Percentiles rank a stretch among this genome's conserved stretches.
Evolutionary conservation across 1,140 invertebrate genomes (phyloP).

Genomic region (Drosophila nannoptera): DNA sequence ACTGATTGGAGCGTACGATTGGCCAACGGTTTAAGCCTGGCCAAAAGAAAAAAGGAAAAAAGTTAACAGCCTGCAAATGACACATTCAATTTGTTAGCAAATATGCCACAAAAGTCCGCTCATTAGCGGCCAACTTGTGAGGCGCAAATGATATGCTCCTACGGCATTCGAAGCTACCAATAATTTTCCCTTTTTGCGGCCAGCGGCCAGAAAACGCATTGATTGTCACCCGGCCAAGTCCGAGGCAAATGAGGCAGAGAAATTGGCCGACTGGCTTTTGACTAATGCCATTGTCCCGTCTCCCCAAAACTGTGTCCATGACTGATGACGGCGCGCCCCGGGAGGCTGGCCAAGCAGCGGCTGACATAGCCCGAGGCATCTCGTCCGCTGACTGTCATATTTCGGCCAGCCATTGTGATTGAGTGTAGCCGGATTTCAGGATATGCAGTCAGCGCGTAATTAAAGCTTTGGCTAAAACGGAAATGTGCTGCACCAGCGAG

Average conservation of each 20-base stretch:
- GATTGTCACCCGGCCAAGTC: slow-evolving; percentile 43
- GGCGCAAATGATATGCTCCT: background rate
- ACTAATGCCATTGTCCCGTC: slow-evolving; percentile 66
- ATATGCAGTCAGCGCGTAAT: slow-evolving; percentile 60
- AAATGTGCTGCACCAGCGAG: slow-evolving; percentile 49
- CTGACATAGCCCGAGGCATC: background rate
- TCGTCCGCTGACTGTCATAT: slow-evolving; percentile 51
- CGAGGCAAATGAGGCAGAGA: slow-evolving; percentile 57
- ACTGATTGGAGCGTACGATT: background rate
- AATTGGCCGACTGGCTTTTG: slow-evolving; percentile 34
- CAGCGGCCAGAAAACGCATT: slow-evolving; percentile 44
- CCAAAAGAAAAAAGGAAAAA: slow-evolving; percentile 1
- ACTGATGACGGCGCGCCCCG: slow-evolving; percentile 58
- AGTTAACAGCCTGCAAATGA: slow-evolving; percentile 54
- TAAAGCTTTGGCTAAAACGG: slow-evolving; percentile 65
- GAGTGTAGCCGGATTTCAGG: slow-evolving; percentile 47
- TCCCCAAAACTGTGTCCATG: slow-evolving; percentile 65
- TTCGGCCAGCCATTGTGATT: slow-evolving; percentile 59
- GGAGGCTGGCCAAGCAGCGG: slow-evolving; percentile 7
- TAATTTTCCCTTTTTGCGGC: slow-evolving; percentile 17
- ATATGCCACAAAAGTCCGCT: slow-evolving; percentile 34
- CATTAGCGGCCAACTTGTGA: slow-evolving; percentile 40
- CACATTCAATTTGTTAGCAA: slow-evolving; percentile 54
- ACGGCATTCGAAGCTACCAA: background rate
- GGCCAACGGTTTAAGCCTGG: background rate